phyloP scores from a whole-genome alignment of 2,113 vertebrate species.

The Callospermophilus lateralis region DNA sequence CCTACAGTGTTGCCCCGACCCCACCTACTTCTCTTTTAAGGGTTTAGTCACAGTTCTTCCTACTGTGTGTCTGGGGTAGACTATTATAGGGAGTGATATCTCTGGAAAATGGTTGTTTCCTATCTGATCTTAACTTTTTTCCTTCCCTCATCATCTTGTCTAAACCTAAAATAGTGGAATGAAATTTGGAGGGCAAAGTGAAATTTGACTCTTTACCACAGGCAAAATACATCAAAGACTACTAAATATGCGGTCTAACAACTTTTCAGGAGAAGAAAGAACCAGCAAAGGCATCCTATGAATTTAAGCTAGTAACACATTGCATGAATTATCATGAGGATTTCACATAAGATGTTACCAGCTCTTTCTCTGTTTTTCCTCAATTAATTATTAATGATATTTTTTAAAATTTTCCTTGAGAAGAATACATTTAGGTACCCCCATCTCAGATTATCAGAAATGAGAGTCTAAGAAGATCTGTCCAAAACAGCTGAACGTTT shows the following conservation, averaged over 20 bases:
- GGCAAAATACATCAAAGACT: not conserved
- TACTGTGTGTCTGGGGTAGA: not conserved
- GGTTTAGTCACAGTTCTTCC: not conserved
- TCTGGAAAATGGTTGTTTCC: not conserved
- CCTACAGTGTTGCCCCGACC: not conserved
- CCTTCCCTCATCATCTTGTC: not conserved
- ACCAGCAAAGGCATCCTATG: not conserved
- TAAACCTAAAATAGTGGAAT: not conserved
- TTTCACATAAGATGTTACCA: not conserved
- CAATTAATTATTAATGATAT: slow-evolving; percentile 2
- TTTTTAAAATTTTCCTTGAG: not conserved
- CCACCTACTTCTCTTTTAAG: not conserved
- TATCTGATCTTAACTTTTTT: not conserved
- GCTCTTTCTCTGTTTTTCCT: not conserved
- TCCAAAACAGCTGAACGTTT: not conserved
- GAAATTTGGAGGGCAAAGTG: not conserved
- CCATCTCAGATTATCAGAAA: slow-evolving; percentile 22
- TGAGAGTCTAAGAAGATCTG: not conserved
- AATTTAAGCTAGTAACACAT: not conserved
- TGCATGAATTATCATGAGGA: not conserved
- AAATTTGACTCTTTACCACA: slow-evolving; percentile 29
- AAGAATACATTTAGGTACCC: not conserved
- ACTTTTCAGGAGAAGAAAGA: not conserved
- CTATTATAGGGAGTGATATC: not conserved
- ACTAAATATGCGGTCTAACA: not conserved